Evolutionary conservation across 2,888 invertebrate genomes (phyloP), one percentile per base, ranked within the genome.

Genomic region (Aradus depressus): DNA sequence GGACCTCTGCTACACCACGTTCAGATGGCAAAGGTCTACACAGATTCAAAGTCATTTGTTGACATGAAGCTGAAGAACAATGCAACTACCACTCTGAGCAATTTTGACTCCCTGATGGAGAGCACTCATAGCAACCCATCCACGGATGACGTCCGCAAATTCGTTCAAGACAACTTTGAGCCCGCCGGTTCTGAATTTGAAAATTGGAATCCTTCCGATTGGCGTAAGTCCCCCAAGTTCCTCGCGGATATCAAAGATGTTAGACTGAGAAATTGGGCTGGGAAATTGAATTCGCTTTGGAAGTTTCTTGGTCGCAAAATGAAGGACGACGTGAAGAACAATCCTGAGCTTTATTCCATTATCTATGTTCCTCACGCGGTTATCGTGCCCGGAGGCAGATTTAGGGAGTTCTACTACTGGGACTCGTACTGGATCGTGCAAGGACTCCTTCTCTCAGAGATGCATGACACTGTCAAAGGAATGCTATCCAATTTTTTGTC

Each of bases 341-440:
- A 84, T 66, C 78, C 79, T 32, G 75, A 83, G 2, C 71, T 76
- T 25, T 90, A 90, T 71, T 92, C 92, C 51, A 81, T 92, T 58
- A 84, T 93, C 61, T 86, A 86, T 60, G 84, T 93, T 2, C 80
- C 85, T 0, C 75, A 93, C 65, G 82, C 84, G 14, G 83, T 88
- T 2, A 82, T 88, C 59, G 82, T 93, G 1, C 95, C 95, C 16
- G 95, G 95, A 35, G 95, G 93, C 8, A 62, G 89, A 58, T 88
- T 88, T 63, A 76, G 81, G 32, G 87, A 87, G 67, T 84, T 84
- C 65, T 93, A 92, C 68, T 93, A 93, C 67, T 93, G 93, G 93
- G 93, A 95, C 67, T 87, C 90, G 0, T 95, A 87, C 66, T 95
- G 93, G 92, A 87, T 90, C 51, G 74, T 93, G 59, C 80, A 84